Conservation (phyloP, 2,797 vertebrate species). For the Manis pentadactyla region DNA sequence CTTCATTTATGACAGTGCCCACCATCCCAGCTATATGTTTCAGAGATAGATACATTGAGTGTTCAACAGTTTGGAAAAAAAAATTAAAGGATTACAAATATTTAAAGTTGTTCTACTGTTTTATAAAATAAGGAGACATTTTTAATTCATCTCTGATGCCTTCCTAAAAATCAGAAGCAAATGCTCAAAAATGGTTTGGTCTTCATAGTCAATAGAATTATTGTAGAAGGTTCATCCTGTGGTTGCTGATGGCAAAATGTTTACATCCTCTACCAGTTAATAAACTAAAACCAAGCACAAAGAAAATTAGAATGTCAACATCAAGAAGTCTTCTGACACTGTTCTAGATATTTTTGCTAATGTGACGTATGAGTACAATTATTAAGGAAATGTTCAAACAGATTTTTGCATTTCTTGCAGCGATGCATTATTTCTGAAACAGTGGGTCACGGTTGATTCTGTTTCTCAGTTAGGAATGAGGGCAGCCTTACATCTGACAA, state of each 20-base stretch:
- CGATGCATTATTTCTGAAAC: not conserved
- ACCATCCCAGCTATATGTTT: not conserved
- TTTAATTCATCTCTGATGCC: not conserved
- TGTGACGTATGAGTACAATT: not conserved
- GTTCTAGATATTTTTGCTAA: not conserved
- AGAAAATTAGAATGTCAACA: not conserved
- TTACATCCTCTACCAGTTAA: not conserved
- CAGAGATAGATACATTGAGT: not conserved
- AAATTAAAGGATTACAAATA: not conserved
- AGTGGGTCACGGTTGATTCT: not conserved
- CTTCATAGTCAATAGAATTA: not conserved
- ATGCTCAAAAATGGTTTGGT: not conserved
- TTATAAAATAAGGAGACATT: not conserved
- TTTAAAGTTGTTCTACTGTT: not conserved
- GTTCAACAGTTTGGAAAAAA: not conserved
- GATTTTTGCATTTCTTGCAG: not conserved
- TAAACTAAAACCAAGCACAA: not conserved
- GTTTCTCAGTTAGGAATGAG: not conserved
- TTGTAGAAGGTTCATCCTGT: not conserved
- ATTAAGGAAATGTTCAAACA: not conserved
- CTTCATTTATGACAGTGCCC: not conserved
- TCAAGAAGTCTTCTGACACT: not conserved
- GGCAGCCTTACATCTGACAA: not conserved
- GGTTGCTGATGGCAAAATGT: not conserved
- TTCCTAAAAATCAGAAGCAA: constrained; percentile 5